A percentile compares a stretch with the other conserved stretches of the same genome.
Evolutionary conservation across 1,140 invertebrate genomes (phyloP).

Genomic region (Mactra quadrangularis): DNA sequence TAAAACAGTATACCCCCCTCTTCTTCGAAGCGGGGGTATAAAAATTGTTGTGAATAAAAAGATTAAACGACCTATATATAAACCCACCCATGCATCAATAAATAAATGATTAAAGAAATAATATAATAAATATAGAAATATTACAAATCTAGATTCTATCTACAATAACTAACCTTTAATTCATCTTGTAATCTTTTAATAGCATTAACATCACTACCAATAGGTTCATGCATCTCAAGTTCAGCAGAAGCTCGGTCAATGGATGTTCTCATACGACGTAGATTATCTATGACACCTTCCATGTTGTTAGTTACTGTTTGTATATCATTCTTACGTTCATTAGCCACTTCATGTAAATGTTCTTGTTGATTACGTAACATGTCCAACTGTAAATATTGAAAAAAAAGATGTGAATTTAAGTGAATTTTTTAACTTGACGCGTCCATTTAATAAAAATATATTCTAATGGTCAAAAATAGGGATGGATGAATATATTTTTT

Average conservation of each 20-base stretch:
- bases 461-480: too few species aligned
- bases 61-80: too few species aligned
- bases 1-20: too few species aligned
- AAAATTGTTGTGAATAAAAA: too few species aligned
- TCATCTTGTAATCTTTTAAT: slow-evolving; percentile 96
- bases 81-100: too few species aligned
- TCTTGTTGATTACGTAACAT: slow-evolving; percentile 90
- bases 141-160: too few species aligned
- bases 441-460: too few species aligned
- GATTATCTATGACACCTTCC: slow-evolving; percentile 90
- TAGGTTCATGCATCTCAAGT: slow-evolving; percentile 90
- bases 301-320: slow-evolving; percentile 90
- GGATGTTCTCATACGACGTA: slow-evolving; percentile 86
- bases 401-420: neutral
- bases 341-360: slow-evolving; percentile 91
- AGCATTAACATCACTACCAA: slow-evolving; percentile 94
- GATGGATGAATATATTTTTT: too few species aligned
- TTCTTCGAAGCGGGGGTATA: too few species aligned
- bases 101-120: too few species aligned
- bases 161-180: slow-evolving; percentile 89
- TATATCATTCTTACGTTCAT: slow-evolving; percentile 90
- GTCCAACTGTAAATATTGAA: slow-evolving; percentile 87
- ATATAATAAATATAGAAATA: too few species aligned
- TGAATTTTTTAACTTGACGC: too few species aligned
- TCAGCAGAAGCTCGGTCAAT: slow-evolving; percentile 91